phyloP scores from a whole-genome alignment of 2,113 vertebrate genomes.

The Microcebus murinus region DNA sequence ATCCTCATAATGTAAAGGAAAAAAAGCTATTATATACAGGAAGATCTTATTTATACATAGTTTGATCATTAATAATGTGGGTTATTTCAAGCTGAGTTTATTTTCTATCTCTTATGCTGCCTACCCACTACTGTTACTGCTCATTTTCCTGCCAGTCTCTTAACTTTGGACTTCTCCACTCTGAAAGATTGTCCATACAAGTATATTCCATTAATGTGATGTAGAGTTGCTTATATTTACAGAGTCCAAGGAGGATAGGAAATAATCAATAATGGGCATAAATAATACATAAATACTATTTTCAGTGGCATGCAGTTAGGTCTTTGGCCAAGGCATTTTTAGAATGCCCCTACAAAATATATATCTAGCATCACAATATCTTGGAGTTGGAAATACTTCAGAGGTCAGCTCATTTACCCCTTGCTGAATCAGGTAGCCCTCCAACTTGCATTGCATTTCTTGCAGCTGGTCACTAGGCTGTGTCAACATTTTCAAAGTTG shows the following conservation, averaged over 20 bases:
- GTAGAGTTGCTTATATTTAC: not conserved
- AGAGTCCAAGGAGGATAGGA: not conserved
- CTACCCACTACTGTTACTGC: not conserved
- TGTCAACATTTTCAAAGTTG: not conserved
- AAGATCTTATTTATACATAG: not conserved
- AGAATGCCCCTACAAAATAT: constrained; percentile 12
- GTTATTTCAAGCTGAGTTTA: not conserved
- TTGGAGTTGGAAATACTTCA: not conserved
- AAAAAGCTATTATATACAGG: not conserved
- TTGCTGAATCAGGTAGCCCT: not conserved
- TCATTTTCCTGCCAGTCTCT: not conserved
- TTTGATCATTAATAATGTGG: not conserved
- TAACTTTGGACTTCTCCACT: not conserved
- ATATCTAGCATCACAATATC: not conserved
- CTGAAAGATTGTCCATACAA: not conserved
- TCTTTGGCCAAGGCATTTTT: constrained; percentile 31
- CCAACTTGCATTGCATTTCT: not conserved
- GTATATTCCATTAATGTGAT: not conserved
- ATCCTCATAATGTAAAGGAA: not conserved
- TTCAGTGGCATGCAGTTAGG: not conserved
- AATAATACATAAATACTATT: not conserved
- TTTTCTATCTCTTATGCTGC: not conserved
- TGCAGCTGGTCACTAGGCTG: not conserved
- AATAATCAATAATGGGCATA: not conserved
- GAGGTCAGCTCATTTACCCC: not conserved